These are phyloP conservation scores for Goniozus legneri DNA, from an alignment of 1,140 invertebrate species.

Conservation along the genomic window DNA sequence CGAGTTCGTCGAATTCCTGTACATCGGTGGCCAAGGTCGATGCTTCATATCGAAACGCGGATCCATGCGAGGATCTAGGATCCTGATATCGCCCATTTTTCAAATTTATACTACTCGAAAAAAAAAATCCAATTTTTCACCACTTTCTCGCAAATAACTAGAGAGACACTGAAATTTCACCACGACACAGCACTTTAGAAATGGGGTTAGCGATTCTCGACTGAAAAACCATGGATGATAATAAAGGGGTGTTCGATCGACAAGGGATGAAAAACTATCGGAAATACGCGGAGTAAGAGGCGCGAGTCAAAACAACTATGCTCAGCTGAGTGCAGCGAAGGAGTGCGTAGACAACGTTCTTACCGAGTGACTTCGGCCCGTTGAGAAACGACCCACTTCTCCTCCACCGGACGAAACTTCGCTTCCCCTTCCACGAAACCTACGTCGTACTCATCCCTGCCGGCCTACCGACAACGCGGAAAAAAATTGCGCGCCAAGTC, in stretches of 20 bases:
- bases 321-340: constrained; percentile 34
- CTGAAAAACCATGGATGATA: constrained; percentile 23
- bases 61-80: constrained; percentile 48
- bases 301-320: constrained; percentile 22
- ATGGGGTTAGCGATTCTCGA: constrained; percentile 7
- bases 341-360: constrained; percentile 44
- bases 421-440: constrained; percentile 19
- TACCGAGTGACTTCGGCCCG: constrained; percentile 40
- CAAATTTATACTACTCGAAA: background rate
- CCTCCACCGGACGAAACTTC: constrained; percentile 30
- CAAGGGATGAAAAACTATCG: too few species aligned
- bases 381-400: constrained; percentile 51
- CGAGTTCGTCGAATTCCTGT: constrained; percentile 53
- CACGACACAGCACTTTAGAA: constrained; percentile 5
- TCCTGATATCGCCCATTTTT: constrained; percentile 46
- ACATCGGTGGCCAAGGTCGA: constrained; percentile 60
- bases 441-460: constrained; percentile 29
- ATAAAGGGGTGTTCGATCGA: too few species aligned
- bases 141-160: constrained; percentile 1
- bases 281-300: background rate
- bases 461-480: too few species aligned
- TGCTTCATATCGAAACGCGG: constrained; percentile 42
- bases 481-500: too few species aligned
- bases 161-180: background rate
- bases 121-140: background rate